Evolutionary conservation across 2,888 invertebrate genomes (phyloP).

Genomic region (Phengaris alcon): DNA sequence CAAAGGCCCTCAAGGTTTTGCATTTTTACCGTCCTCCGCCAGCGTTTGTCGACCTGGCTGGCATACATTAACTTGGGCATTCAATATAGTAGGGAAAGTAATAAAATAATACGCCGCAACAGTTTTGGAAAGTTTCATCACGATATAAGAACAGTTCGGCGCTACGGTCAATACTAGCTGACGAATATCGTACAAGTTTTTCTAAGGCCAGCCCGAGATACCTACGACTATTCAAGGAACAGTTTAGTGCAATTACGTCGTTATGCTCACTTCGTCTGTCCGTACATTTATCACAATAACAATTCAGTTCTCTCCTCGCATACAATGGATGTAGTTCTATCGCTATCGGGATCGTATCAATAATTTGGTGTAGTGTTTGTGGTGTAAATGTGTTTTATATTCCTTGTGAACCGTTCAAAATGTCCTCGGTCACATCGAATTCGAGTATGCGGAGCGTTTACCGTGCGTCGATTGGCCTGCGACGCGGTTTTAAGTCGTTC

Average conservation of each 20-base stretch:
- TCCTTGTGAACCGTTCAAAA: constrained; percentile 51
- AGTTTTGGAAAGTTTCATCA: not conserved
- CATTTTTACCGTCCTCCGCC: no score
- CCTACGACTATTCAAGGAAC: constrained; percentile 69
- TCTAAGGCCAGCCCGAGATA: constrained; percentile 35
- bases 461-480: constrained; percentile 70
- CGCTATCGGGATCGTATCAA: constrained; percentile 44
- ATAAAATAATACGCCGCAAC: not conserved
- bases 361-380: constrained; percentile 44
- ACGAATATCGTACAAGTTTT: constrained; percentile 8
- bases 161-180: not conserved
- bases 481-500: constrained; percentile 73
- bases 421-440: constrained; percentile 74
- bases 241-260: constrained; percentile 76
- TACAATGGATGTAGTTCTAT: constrained; percentile 65
- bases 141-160: constrained; percentile 5
- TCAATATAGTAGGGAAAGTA: no score
- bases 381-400: constrained; percentile 40
- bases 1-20: no score
- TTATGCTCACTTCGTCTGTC: constrained; percentile 73
- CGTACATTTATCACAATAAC: constrained; percentile 67
- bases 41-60: no score
- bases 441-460: constrained; percentile 73
- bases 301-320: constrained; percentile 69
- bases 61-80: no score